Conservation (phyloP, 2,888 invertebrate species). For the Hemaris fuciformis region DNA sequence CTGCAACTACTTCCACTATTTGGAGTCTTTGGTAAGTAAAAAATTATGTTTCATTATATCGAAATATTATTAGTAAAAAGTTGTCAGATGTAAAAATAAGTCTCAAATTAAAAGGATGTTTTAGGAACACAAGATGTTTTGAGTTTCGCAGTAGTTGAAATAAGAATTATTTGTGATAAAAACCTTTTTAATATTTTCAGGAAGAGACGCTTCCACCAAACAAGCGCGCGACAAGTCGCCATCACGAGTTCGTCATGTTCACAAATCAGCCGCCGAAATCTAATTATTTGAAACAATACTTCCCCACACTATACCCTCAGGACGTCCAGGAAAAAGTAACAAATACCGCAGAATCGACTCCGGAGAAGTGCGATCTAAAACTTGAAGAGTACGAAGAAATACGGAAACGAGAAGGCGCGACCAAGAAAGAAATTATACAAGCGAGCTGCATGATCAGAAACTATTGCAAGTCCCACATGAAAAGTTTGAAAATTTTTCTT, state of each 20-base stretch:
- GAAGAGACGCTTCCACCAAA: slow-evolving; percentile 46
- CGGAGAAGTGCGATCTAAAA: slow-evolving; percentile 41
- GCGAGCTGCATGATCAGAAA: slow-evolving; percentile 50
- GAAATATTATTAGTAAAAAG: too few species aligned
- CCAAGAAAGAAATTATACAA: slow-evolving; percentile 42
- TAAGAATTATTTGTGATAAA: too few species aligned
- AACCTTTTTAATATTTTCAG: slow-evolving; percentile 32
- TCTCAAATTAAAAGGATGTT: too few species aligned
- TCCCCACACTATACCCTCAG: slow-evolving; percentile 47
- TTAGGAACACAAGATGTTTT: too few species aligned
- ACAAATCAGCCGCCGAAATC: slow-evolving; percentile 45
- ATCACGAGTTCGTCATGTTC: slow-evolving; percentile 50
- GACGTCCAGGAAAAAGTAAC: slow-evolving; percentile 9
- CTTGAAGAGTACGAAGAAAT: slow-evolving; percentile 41
- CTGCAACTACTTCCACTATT: slow-evolving; percentile 54
- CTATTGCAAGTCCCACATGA: slow-evolving; percentile 43
- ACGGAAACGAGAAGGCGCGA: slow-evolving; percentile 33
- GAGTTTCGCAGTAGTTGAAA: too few species aligned
- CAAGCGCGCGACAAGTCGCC: slow-evolving; percentile 45
- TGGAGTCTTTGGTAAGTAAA: slow-evolving; percentile 49
- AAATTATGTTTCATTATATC: too few species aligned
- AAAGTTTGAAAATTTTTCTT: slow-evolving; percentile 40
- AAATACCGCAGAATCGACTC: slow-evolving; percentile 16
- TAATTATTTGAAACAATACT: slow-evolving; percentile 34
- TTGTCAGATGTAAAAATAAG: too few species aligned